These are phyloP conservation scores for Orbicella faveolata DNA, from an alignment of 64 coral and sea anemone genomes.

Conservation along the genomic window DNA sequence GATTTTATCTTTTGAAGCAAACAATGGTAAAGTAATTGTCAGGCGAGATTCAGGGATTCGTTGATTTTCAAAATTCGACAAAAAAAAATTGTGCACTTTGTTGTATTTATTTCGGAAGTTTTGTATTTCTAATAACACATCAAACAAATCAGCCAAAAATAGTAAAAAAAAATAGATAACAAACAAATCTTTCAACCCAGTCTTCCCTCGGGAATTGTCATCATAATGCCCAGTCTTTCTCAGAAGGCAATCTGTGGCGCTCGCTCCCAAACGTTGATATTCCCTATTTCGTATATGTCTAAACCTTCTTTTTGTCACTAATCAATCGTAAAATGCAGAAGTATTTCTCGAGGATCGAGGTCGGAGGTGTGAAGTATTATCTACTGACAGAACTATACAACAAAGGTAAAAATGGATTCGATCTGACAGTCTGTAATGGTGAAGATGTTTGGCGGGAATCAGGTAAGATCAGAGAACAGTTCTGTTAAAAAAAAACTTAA, in stretches of 20 bases:
- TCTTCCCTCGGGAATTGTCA: too few relatives aligned
- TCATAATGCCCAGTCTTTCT: background rate
- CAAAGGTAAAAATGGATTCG: slow-evolving; percentile 50
- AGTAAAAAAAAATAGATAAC: too few relatives aligned
- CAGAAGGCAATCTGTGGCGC: too few relatives aligned
- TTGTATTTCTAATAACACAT: too few relatives aligned
- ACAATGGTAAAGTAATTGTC: background rate
- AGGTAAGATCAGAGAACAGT: background rate
- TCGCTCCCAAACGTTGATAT: too few relatives aligned
- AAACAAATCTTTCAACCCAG: too few relatives aligned
- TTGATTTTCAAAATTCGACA: too few relatives aligned
- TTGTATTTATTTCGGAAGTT: too few relatives aligned
- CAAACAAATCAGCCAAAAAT: background rate
- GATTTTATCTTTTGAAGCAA: background rate
- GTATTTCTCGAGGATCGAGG: slow-evolving; percentile 47
- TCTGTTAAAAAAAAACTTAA: background rate
- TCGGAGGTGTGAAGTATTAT: slow-evolving; percentile 39
- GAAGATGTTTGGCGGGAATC: slow-evolving; percentile 51
- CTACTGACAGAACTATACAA: slow-evolving; percentile 40
- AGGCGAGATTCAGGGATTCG: too few relatives aligned
- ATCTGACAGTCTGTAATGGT: slow-evolving; percentile 67
- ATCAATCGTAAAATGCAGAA: background rate
- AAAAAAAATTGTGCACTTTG: too few relatives aligned
- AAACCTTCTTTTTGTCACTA: too few relatives aligned
- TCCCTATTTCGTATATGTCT: too few relatives aligned